These are phyloP conservation scores for Accipiter virgatus DNA, from an alignment of 2,113 vertebrate genomes.

Conservation along the genomic window DNA sequence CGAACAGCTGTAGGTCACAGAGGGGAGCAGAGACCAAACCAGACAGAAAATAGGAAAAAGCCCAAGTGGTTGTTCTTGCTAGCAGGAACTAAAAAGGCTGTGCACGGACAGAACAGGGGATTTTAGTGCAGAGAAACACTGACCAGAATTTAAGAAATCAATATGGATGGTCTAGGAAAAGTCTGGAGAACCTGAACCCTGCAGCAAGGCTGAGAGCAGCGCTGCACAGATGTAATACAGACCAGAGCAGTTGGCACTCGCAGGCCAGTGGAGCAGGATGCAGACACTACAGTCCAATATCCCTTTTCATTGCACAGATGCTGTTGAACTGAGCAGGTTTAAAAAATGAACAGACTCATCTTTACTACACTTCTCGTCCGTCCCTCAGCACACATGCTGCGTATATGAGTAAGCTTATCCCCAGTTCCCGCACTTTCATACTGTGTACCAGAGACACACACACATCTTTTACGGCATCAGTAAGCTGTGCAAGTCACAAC, in stretches of 20 bases:
- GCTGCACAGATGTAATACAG: background rate
- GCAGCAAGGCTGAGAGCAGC: background rate
- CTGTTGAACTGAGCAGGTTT: background rate
- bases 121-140: background rate
- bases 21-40: background rate
- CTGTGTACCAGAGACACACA: background rate
- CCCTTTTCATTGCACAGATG: background rate
- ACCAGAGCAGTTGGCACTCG: rapidly evolving
- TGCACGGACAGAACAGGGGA: background rate
- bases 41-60: background rate
- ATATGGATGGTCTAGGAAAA: background rate
- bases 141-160: background rate
- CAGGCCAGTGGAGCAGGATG: background rate
- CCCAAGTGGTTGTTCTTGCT: background rate
- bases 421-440: background rate
- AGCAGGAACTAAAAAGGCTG: background rate
- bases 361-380: background rate
- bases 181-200: background rate
- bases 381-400: background rate
- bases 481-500: background rate
- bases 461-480: background rate
- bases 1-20: background rate
- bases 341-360: background rate
- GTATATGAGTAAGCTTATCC: background rate
- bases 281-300: background rate